Evolutionary conservation across 2,888 invertebrate genomes (phyloP).

Genomic region (Stictocephala bisonia): DNA sequence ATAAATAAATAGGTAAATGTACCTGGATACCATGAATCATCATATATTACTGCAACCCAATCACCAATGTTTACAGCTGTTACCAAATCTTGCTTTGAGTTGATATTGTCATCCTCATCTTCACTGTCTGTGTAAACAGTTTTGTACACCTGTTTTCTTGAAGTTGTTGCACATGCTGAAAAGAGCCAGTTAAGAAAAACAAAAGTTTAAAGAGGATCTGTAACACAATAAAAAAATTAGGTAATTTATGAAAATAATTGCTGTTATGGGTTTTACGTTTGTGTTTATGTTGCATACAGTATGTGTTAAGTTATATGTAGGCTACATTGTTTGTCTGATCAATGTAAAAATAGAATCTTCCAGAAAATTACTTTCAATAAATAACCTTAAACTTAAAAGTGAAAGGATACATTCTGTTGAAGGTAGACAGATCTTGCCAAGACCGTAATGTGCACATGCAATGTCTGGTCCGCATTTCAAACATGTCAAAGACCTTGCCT

Average conservation of each 20-base stretch:
- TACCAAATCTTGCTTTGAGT: constrained; percentile 6
- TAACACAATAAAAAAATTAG: constrained; percentile 1
- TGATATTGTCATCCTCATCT: constrained; percentile 8
- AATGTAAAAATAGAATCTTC: constrained; percentile 18
- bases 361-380: constrained; percentile 23
- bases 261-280: constrained; percentile 2
- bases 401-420: constrained; percentile 38
- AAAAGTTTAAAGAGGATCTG: constrained; percentile 13
- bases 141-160: constrained; percentile 9
- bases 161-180: constrained; percentile 19
- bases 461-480: background rate
- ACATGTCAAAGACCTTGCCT: constrained; percentile 26
- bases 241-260: constrained; percentile 14
- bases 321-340: constrained; percentile 4
- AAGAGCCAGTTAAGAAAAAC: constrained; percentile 22
- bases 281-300: constrained; percentile 16
- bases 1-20: background rate
- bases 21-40: too few relatives aligned
- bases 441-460: constrained; percentile 22
- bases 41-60: too few relatives aligned
- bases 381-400: constrained; percentile 14
- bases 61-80: background rate
- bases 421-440: constrained; percentile 33
- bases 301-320: constrained; percentile 20
- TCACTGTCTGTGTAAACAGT: constrained; percentile 21